phyloP scores from a whole-genome alignment of 2,888 invertebrate genomes.

The Euclidia mi region DNA sequence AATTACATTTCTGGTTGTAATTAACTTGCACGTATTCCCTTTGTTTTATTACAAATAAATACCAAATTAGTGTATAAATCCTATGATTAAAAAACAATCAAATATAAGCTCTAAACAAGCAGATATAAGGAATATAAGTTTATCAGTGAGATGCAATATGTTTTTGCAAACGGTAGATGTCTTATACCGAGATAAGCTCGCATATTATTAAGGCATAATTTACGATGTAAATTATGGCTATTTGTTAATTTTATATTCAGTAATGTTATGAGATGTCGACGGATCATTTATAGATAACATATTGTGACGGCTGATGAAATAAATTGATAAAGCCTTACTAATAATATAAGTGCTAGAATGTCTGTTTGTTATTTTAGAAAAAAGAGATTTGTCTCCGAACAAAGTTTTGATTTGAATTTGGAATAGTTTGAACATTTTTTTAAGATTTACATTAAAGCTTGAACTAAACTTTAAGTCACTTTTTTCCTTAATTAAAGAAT shows the following conservation, averaged over 20 bases:
- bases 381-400: too few relatives aligned
- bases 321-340: too few relatives aligned
- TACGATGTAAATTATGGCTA: conserved; percentile 84
- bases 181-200: conserved; percentile 82
- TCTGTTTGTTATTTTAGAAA: too few relatives aligned
- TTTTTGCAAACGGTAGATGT: conserved; percentile 69
- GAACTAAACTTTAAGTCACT: too few relatives aligned
- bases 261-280: conserved; percentile 68
- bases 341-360: too few relatives aligned
- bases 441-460: too few relatives aligned
- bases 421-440: too few relatives aligned
- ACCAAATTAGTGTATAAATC: conserved; percentile 52
- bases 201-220: conserved; percentile 86
- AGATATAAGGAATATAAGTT: conserved; percentile 29
- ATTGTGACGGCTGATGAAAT: too few relatives aligned
- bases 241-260: conserved; percentile 86
- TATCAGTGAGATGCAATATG: conserved; percentile 22
- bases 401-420: too few relatives aligned
- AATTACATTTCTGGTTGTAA: conserved; percentile 87
- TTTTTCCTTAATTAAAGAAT: too few relatives aligned
- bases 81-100: conserved; percentile 22
- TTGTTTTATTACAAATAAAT: conserved; percentile 83
- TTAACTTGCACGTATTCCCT: conserved; percentile 87
- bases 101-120: conserved; percentile 60
- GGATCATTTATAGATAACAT: conserved; percentile 59